Evolutionary conservation across 2,113 vertebrate genomes (phyloP).

Genomic region (Oceanodroma tethys): DNA sequence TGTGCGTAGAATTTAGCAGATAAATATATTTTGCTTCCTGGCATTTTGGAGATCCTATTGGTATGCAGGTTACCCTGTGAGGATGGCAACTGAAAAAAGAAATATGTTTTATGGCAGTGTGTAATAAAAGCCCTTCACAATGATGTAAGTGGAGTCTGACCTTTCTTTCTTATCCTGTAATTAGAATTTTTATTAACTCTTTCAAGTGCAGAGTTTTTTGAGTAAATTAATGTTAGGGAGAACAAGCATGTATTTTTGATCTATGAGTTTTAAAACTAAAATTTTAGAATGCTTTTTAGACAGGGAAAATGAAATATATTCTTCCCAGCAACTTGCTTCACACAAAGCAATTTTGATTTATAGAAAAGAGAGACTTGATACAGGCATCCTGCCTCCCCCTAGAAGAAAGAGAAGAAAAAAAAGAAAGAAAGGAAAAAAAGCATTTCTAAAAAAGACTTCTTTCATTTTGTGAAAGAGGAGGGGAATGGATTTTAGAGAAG

Average conservation of each 20-base stretch:
- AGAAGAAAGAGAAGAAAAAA: not conserved
- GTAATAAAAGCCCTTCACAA: constrained; percentile 68
- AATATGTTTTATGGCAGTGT: constrained; percentile 62
- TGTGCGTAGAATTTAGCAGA: constrained; percentile 68
- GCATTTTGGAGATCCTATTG: constrained; percentile 70
- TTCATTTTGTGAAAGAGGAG: not conserved
- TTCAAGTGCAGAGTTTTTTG: constrained; percentile 42
- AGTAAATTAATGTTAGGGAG: constrained; percentile 43
- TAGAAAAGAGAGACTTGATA: not conserved
- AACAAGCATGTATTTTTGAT: not conserved
- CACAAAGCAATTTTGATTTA: not conserved
- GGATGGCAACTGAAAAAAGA: constrained; percentile 53
- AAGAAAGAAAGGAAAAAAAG: not conserved
- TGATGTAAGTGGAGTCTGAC: constrained; percentile 67
- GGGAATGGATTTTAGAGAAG: not conserved
- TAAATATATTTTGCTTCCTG: constrained; percentile 66
- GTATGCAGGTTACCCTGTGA: constrained; percentile 67
- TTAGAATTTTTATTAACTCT: constrained; percentile 72
- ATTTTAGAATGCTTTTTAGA: not conserved
- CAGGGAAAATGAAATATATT: not conserved
- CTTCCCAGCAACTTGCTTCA: not conserved
- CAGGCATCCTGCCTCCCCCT: not conserved
- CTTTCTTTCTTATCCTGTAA: constrained; percentile 68
- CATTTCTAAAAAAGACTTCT: not conserved
- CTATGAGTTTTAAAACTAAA: not conserved